Base-by-base conservation (phyloP, 1,140 invertebrate species). In the Apis mellifera region DNA sequence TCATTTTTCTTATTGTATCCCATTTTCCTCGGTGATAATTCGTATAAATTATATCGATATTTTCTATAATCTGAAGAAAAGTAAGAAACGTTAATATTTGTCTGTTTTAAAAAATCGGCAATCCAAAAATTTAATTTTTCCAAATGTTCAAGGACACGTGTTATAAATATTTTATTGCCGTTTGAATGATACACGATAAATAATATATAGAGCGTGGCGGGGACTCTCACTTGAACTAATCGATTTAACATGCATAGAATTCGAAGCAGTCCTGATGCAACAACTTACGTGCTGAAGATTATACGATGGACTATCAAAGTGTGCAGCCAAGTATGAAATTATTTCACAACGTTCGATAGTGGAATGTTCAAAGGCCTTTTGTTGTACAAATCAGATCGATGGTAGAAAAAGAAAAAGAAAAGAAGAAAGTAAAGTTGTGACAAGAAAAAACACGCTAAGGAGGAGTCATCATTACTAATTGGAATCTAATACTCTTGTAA, bases 291-390 rank as follows among this genome's bases (percentile, higher is more conserved):
- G 62, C n/a, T 50, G 12, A 75, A 75, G 72, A 75, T 81, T 66
- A 75, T 19, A 66, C 71, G 54, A 75, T 7, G 17, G 19, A 13
- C 32, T 75, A 75, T 81, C 71, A 81, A 81, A 81, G 78, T 32
- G 78, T 26, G 62, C 78, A 66, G 42, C 59, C 62, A 55, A 48
- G 71, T 62, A 75, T 15, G 72, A 68, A 81, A 81, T 81, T 66
- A 81, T 81, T 57, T 74, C 54, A 57, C 62, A 81, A 81, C 75
- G 42, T 81, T 66, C 72, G 54, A 75, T 21, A 12, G 23, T 12
- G 26, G 12, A 66, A 50, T 52, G 62, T 66, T 75, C 71, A 81
- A 81, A 81, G 71, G n/a, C 17, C 59, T 74, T 21, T 42, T 12
- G 17, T 11, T 12, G 64, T 19, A 5, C 52, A 42, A 23, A 65